Percentiles rank a stretch among this genome's conserved stretches.
Conservation (phyloP, 1,140 invertebrate genomes). For the Drosophila cardini region DNA sequence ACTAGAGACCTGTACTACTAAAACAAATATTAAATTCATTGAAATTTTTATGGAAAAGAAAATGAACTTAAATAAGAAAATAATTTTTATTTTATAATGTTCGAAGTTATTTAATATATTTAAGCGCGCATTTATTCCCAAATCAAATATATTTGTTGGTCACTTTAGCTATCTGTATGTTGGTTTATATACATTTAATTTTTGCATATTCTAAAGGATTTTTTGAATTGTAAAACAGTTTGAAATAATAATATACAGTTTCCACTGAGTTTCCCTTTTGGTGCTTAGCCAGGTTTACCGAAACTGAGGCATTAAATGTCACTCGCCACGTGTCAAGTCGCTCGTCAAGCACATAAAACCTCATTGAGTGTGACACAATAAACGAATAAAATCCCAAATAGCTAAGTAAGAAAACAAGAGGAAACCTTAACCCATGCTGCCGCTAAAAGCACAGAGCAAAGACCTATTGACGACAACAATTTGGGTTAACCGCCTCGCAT, state of each 20-base stretch:
- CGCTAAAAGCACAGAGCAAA: conserved; percentile 43
- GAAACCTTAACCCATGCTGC: conserved; percentile 1
- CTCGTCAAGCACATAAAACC: conserved; percentile 2
- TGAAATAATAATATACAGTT: too few relatives aligned
- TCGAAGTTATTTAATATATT: too few relatives aligned
- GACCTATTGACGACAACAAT: conserved; percentile 80
- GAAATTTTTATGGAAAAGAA: neutral
- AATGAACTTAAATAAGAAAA: too few relatives aligned
- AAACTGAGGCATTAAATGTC: neutral
- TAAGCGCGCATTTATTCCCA: too few relatives aligned
- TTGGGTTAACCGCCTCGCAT: conserved; percentile 78
- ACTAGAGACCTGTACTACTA: neutral
- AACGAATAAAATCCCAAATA: conserved; percentile 48
- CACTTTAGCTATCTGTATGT: too few relatives aligned
- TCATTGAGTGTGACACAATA: conserved; percentile 32
- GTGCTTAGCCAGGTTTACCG: neutral
- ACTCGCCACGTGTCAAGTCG: neutral
- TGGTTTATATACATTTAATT: too few relatives aligned
- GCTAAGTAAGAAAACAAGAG: conserved; percentile 32
- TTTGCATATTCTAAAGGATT: too few relatives aligned
- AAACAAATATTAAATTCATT: neutral
- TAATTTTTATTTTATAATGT: too few relatives aligned
- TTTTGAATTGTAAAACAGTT: too few relatives aligned
- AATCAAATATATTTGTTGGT: too few relatives aligned
- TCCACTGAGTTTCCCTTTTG: neutral